Percentiles rank a stretch among this genome's conserved stretches.
Evolutionary conservation across 2,113 vertebrate genomes (phyloP).

Genomic region (Campylomormyrus numenius): DNA sequence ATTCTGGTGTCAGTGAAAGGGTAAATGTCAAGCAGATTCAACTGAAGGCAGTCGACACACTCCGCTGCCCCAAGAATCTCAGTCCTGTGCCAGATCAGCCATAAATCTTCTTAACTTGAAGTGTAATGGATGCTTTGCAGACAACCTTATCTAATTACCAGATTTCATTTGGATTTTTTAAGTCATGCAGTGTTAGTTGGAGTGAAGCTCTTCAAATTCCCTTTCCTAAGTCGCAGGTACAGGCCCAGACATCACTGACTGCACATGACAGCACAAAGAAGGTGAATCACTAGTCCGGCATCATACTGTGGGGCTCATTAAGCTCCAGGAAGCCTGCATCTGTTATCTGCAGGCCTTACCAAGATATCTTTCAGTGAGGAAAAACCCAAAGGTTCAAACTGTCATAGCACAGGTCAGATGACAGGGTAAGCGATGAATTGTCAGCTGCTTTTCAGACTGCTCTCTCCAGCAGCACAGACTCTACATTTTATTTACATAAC

Average conservation of each 20-base stretch:
- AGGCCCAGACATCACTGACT: background rate
- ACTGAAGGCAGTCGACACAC: background rate
- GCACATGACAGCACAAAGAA: background rate
- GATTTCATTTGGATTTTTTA: background rate
- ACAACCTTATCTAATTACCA: background rate
- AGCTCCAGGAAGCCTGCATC: background rate
- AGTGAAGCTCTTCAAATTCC: background rate
- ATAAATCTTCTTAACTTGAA: background rate
- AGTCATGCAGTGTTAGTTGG: background rate
- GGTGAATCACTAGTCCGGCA: background rate
- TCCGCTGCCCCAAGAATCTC: background rate
- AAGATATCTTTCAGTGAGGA: background rate
- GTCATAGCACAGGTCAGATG: background rate
- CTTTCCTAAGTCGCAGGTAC: background rate
- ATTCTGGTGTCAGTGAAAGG: background rate
- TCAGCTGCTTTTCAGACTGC: background rate
- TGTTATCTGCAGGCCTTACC: background rate
- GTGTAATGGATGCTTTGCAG: background rate
- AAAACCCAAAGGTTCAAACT: background rate
- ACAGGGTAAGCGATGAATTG: background rate
- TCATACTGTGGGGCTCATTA: background rate
- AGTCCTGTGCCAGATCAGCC: background rate
- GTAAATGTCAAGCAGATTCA: background rate
- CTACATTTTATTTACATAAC: background rate
- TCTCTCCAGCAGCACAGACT: background rate